phyloP scores from a whole-genome alignment of 2,797 vertebrate species.

The Bradypodion ventrale region DNA sequence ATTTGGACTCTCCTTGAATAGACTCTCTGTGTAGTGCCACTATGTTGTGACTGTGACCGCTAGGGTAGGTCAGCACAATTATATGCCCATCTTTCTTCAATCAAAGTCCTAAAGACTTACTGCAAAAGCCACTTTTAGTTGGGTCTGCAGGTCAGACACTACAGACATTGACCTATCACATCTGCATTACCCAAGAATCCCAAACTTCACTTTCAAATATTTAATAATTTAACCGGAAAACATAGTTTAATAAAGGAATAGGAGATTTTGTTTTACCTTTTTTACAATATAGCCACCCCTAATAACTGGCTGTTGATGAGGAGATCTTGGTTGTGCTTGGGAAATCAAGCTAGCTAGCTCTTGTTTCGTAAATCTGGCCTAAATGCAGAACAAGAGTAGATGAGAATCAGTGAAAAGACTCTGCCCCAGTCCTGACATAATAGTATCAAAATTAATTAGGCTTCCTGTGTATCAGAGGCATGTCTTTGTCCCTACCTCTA shows the following conservation, averaged over 20 bases:
- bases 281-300: not conserved
- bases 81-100: not conserved
- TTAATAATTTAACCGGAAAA: not conserved
- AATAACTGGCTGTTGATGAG: not conserved
- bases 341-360: not conserved
- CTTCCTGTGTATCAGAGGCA: not conserved
- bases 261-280: not conserved
- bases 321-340: not conserved
- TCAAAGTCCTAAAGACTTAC: not conserved
- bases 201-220: not conserved
- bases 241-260: not conserved
- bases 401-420: not conserved
- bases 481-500: not conserved
- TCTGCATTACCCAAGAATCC: not conserved
- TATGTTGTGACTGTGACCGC: no score
- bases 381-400: not conserved
- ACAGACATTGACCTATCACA: no score
- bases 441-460: not conserved
- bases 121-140: not conserved
- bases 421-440: no score
- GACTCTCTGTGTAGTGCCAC: no score
- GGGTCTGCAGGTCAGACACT: no score
- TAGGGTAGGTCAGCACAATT: no score
- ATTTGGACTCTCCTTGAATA: no score
- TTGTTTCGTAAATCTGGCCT: not conserved